phyloP scores from a whole-genome alignment of 92 coral and sea anemone genomes.

The Palythoa heliodiscus region DNA sequence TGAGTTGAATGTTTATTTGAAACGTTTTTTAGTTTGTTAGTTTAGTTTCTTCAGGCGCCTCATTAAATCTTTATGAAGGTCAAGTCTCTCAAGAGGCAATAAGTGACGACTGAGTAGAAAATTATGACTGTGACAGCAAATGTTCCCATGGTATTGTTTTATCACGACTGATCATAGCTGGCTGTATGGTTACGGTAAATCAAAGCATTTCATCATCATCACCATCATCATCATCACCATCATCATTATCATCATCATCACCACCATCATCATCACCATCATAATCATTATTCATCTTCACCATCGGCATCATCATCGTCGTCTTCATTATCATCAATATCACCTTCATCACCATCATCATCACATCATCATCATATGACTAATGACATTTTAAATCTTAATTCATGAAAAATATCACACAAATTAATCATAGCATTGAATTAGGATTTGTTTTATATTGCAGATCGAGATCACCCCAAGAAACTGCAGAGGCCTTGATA shows the following conservation, averaged over 20 bases:
- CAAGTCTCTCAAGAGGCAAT: neutral
- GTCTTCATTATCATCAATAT: too few species aligned
- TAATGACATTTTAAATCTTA: too few species aligned
- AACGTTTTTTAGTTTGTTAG: neutral
- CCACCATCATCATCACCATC: too few species aligned
- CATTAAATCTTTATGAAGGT: neutral
- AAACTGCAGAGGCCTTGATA: slow-evolving; percentile 38
- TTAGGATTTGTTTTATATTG: neutral
- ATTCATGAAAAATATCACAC: neutral
- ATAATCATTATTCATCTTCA: too few species aligned
- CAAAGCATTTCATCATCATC: too few species aligned
- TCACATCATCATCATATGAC: too few species aligned
- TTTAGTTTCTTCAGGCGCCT: neutral
- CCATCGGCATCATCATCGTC: too few species aligned
- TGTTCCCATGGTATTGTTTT: neutral
- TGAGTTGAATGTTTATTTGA: neutral
- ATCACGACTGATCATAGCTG: too few species aligned
- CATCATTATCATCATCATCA: too few species aligned
- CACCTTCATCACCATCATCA: too few species aligned
- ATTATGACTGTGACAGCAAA: neutral
- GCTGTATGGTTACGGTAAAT: too few species aligned
- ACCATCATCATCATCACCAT: too few species aligned
- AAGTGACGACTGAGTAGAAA: neutral
- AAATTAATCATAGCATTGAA: neutral
- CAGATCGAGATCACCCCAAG: slow-evolving; percentile 36